These are phyloP conservation scores for Watsonalla cultraria DNA, from an alignment of 2,888 invertebrate genomes.

Conservation along the genomic window DNA sequence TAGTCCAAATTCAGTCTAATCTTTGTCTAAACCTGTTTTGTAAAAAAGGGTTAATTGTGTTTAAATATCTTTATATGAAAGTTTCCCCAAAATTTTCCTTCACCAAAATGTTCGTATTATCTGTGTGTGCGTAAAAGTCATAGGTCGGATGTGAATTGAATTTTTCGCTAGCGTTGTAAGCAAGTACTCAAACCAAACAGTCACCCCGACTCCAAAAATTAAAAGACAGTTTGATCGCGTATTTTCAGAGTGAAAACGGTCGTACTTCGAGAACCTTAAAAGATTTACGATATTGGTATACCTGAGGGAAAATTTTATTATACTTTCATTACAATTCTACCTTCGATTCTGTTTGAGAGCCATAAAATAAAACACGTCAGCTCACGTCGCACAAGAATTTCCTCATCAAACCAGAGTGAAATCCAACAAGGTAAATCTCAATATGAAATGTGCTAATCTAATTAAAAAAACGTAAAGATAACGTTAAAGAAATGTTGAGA, in stretches of 20 bases:
- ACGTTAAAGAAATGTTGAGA: conserved; percentile 44
- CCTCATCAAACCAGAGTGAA: conserved; percentile 40
- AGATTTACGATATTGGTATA: conserved; percentile 50
- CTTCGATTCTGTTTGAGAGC: conserved; percentile 26
- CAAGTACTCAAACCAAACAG: too few species aligned
- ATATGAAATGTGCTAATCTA: conserved; percentile 46
- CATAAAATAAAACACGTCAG: conserved; percentile 26
- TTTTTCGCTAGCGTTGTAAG: too few species aligned
- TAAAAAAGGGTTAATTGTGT: too few species aligned
- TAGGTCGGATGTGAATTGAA: too few species aligned
- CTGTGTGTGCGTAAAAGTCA: too few species aligned
- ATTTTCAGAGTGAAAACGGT: conserved; percentile 42
- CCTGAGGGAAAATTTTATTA: conserved; percentile 51
- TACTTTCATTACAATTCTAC: conserved; percentile 49
- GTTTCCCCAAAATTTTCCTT: too few species aligned
- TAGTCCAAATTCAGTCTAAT: too few species aligned
- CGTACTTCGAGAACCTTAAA: conserved; percentile 41
- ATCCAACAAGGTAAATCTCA: conserved; percentile 39
- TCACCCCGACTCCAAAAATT: neutral
- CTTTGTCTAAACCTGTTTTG: too few species aligned
- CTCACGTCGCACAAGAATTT: conserved; percentile 22
- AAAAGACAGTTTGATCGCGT: conserved; percentile 17
- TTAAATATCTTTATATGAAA: too few species aligned
- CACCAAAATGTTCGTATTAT: too few species aligned
- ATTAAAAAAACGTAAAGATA: conserved; percentile 52